A percentile compares a stretch with the other conserved stretches of the same genome.
Conservation (phyloP, 2,797 vertebrate genomes). For the Gadopsis bispinosus region DNA sequence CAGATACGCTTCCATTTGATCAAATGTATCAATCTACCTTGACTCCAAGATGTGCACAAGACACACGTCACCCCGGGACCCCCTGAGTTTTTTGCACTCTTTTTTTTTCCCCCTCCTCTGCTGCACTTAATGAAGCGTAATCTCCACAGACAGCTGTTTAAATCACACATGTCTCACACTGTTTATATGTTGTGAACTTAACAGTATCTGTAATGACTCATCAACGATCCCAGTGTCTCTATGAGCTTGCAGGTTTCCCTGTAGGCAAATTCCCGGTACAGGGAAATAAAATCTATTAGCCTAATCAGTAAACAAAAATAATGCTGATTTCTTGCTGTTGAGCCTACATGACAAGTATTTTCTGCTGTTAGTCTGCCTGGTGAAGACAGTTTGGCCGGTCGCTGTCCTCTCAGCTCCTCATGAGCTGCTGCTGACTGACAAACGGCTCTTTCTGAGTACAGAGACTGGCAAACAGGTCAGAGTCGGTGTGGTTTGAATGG, state of each 20-base stretch:
- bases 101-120: too few relatives aligned
- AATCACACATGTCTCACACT: too few relatives aligned
- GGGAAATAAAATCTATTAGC: neutral
- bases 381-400: neutral
- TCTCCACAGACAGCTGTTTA: too few relatives aligned
- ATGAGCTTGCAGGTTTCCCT: neutral
- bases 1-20: neutral
- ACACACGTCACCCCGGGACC: too few relatives aligned
- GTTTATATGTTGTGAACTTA: neutral
- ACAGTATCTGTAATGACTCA: neutral
- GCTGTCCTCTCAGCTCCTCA: neutral
- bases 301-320: neutral
- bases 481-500: neutral
- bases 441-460: conserved; percentile 12
- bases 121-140: too few relatives aligned
- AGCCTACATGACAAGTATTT: neutral
- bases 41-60: neutral
- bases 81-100: too few relatives aligned
- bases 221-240: neutral
- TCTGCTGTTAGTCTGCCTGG: neutral
- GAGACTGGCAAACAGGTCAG: neutral
- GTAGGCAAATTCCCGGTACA: too few relatives aligned
- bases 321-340: neutral
- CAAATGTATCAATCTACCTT: neutral
- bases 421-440: neutral